These are phyloP conservation scores for Deroptyus accipitrinus DNA, from an alignment of 2,113 vertebrate species.

Conservation along the genomic window DNA sequence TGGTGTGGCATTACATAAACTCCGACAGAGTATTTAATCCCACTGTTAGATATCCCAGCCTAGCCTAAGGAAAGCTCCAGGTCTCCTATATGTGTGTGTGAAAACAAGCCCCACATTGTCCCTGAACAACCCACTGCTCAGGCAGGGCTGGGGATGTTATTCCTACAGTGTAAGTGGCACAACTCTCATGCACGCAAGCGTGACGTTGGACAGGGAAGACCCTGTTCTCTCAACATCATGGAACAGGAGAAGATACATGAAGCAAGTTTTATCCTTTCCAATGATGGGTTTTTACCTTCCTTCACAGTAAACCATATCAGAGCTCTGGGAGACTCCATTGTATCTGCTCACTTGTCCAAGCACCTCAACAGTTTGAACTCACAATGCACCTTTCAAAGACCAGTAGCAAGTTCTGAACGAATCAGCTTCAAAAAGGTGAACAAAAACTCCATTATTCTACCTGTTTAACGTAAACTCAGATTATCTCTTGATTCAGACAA, in stretches of 20 bases:
- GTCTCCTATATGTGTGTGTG: not conserved
- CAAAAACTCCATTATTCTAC: not conserved
- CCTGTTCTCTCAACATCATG: not conserved
- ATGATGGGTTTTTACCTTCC: not conserved
- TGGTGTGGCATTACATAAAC: not conserved
- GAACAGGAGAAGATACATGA: not conserved
- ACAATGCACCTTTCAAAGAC: not conserved
- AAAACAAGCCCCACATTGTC: slow-evolving; percentile 47
- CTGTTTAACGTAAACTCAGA: not conserved
- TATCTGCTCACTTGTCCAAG: not conserved
- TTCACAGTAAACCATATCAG: not conserved
- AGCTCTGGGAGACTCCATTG: not conserved
- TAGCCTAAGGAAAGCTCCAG: slow-evolving; percentile 4
- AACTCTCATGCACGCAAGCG: rapidly evolving
- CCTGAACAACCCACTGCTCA: not conserved
- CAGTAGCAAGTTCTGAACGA: not conserved
- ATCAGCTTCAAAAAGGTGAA: not conserved
- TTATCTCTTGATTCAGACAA: not conserved
- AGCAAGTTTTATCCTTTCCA: not conserved
- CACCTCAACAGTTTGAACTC: not conserved
- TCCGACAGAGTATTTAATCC: not conserved
- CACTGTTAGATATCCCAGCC: not conserved
- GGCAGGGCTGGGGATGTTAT: not conserved
- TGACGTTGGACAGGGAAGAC: not conserved
- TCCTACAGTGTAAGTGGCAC: rapidly evolving